Percentiles rank a stretch among this genome's conserved stretches.
These are phyloP conservation scores for Carassius gibelio DNA, from an alignment of 2,113 vertebrate species.

Conservation along the genomic window DNA sequence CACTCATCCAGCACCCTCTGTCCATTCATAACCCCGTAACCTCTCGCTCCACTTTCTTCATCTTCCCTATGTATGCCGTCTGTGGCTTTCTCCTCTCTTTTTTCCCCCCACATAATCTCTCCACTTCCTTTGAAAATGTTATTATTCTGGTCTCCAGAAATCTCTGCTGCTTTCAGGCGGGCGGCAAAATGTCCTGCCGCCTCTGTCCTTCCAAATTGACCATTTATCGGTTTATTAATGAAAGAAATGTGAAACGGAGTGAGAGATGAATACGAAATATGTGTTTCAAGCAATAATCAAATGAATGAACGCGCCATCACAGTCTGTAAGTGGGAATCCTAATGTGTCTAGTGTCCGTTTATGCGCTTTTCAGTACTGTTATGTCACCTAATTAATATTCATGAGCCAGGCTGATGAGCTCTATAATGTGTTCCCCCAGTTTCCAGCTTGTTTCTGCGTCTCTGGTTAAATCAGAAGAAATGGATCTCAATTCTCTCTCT, in stretches of 20 bases:
- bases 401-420: neutral
- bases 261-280: neutral
- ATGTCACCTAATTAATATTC: conserved; percentile 18
- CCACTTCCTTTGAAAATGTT: conserved; percentile 47
- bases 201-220: conserved; percentile 14
- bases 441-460: neutral
- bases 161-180: conserved; percentile 35
- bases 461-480: conserved; percentile 8
- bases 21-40: conserved; percentile 45
- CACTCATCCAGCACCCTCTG: conserved; percentile 35
- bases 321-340: neutral
- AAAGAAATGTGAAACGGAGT: conserved; percentile 20
- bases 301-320: neutral
- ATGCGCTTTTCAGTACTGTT: neutral
- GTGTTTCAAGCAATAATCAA: neutral
- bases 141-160: conserved; percentile 46
- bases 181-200: conserved; percentile 12
- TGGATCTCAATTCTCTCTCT: neutral
- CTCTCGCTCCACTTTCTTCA: conserved; percentile 15
- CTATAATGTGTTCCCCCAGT: neutral
- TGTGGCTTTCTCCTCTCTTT: neutral
- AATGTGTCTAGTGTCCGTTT: neutral
- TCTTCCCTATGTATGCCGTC: neutral
- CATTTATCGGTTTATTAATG: conserved; percentile 30
- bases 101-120: conserved; percentile 23